Conservation (phyloP, 2,888 invertebrate species). For the Synanthedon tipuliformis region DNA sequence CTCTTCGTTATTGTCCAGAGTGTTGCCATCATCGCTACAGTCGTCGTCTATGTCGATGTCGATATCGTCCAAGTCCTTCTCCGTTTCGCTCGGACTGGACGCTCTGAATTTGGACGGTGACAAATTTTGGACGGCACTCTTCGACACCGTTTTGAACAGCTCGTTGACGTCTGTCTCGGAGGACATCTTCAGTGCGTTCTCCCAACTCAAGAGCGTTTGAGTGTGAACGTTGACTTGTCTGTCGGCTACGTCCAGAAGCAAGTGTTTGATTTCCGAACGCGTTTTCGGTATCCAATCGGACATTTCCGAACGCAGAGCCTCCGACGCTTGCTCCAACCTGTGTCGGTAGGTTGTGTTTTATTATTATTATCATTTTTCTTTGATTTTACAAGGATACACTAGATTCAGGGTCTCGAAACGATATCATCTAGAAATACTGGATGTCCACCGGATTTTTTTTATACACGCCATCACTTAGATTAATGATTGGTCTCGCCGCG, state of each 20-base stretch:
- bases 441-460: no score
- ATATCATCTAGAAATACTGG: no score
- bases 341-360: conserved; percentile 13
- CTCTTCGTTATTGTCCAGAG: conserved; percentile 4
- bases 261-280: conserved; percentile 31
- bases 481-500: no score
- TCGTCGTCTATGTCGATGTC: conserved; percentile 11
- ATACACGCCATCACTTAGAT: no score
- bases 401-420: no score
- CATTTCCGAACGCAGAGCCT: conserved; percentile 45
- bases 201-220: conserved; percentile 41
- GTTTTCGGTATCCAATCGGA: conserved; percentile 56
- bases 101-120: conserved; percentile 37
- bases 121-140: conserved; percentile 45
- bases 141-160: conserved; percentile 56
- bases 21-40: conserved; percentile 15
- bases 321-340: conserved; percentile 55
- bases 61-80: conserved; percentile 35
- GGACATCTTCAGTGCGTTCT: conserved; percentile 37
- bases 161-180: conserved; percentile 31
- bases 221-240: conserved; percentile 34
- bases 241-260: conserved; percentile 43
- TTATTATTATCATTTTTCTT: no score
- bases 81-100: conserved; percentile 30
- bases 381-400: no score